Percentiles rank a stretch among this genome's conserved stretches.
Conservation (phyloP, 2,113 vertebrate species). For the Salvelinus alpinus region DNA sequence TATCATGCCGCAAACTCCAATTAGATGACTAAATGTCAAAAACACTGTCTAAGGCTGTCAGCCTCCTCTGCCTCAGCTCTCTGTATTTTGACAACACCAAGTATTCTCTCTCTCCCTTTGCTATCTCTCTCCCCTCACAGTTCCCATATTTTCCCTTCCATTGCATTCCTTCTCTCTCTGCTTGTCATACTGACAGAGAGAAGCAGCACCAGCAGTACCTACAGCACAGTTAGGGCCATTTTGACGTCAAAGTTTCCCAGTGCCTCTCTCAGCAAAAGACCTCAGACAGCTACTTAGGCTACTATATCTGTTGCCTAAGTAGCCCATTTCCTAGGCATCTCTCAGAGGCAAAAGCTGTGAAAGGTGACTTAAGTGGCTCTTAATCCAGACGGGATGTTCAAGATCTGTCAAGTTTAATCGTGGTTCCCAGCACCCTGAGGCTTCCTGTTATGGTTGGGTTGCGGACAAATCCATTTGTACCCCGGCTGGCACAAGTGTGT, state of each 20-base stretch:
- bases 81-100: background rate
- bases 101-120: background rate
- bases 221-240: too few relatives aligned
- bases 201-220: background rate
- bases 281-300: background rate
- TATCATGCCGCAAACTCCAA: background rate
- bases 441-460: constrained; percentile 21
- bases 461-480: background rate
- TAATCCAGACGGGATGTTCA: constrained; percentile 12
- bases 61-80: background rate
- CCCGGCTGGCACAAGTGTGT: background rate
- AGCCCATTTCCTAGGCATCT: background rate
- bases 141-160: background rate
- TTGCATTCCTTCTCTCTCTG: background rate
- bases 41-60: background rate
- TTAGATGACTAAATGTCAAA: background rate
- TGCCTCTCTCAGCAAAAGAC: background rate
- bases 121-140: background rate
- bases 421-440: background rate
- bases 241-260: background rate
- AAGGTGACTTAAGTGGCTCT: constrained; percentile 5
- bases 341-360: background rate
- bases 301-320: background rate
- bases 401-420: constrained; percentile 18
- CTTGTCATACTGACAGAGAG: background rate